Evolutionary conservation across 2,797 vertebrate species (phyloP).

Genomic region (Bufotes viridis): DNA sequence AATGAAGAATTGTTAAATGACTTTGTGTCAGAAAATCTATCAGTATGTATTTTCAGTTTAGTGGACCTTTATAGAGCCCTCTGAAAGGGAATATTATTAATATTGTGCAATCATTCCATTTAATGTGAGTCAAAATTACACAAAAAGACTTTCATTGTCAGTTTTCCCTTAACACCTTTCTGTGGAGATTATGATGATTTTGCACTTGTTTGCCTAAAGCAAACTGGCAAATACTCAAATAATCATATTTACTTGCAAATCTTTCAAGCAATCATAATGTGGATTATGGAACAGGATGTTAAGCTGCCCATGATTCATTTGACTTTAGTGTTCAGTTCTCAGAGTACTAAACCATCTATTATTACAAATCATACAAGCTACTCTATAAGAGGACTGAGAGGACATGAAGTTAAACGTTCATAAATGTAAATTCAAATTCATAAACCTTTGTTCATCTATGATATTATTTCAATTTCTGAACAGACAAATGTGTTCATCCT

Average conservation of each 20-base stretch:
- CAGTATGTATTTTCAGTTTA: conserved; percentile 4
- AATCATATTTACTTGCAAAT: conserved; percentile 61
- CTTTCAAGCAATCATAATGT: conserved; percentile 57
- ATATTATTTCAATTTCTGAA: neutral
- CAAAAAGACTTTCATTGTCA: conserved; percentile 34
- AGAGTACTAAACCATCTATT: conserved; percentile 27
- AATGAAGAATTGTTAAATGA: neutral
- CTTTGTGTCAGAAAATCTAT: neutral
- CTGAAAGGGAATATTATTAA: neutral
- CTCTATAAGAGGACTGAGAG: conserved; percentile 5
- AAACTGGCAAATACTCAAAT: conserved; percentile 54
- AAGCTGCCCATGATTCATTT: conserved; percentile 52
- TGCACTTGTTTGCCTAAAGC: conserved; percentile 59
- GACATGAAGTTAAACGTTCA: neutral
- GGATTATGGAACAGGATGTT: conserved; percentile 61
- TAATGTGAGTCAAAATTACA: conserved; percentile 34
- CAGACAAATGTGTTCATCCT: neutral
- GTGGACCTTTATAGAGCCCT: neutral
- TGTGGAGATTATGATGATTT: conserved; percentile 47
- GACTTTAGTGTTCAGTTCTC: conserved; percentile 38
- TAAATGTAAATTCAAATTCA: neutral
- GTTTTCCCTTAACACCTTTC: conserved; percentile 46
- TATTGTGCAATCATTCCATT: conserved; percentile 28
- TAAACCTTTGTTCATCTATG: neutral
- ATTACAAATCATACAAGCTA: neutral